Base-by-base conservation (phyloP, 2,888 invertebrate species). In the Cyaniris semiargus region DNA sequence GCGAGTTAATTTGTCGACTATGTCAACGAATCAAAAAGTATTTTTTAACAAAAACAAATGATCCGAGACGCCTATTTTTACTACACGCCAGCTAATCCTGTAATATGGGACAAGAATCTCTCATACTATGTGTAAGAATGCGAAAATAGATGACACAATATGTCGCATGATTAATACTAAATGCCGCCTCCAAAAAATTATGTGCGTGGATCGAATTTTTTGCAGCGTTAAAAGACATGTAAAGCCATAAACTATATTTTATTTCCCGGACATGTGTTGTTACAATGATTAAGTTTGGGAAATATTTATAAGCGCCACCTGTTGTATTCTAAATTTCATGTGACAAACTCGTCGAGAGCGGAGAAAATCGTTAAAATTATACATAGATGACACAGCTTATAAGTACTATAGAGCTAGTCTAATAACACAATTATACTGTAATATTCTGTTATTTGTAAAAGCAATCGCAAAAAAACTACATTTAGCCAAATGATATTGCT, bases 1-100 rank as follows among this genome's bases (percentile, higher is more conserved):
- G 2, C 13, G 23, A 15, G 31, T 27, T 66, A 66, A 66, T 66
- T 66, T 66, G 66, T 66, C 66, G 27, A 27, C 27, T 66, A 13
- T 72, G 72, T 72, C 72, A 72, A 38, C 72, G 21, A 2, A 72
- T 44, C 44, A 53, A 27, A 72, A 27, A 53, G 18, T 74, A 15
- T 74, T 74, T 27, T 74, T 44, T 15, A 38, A 71, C 38, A 21
- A 48, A 44, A 48, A 74, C 74, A 27, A 18, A 23, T 48, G 23
- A 72, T 23, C 21, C 38, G 72, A 72, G 44, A 72, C 38, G 38
- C 23, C 72, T 72, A 72, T 72, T 72, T 72, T 44, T 38, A 72
- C 21, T 71, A 71, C 38, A 71, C 34, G 71, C 71, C 34, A 71
- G n/a, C 74, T 74, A 74, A 74, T 74, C 48, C 74, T 74, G 27